phyloP scores from a whole-genome alignment of 2,888 invertebrate species.

The Thera britannica region DNA sequence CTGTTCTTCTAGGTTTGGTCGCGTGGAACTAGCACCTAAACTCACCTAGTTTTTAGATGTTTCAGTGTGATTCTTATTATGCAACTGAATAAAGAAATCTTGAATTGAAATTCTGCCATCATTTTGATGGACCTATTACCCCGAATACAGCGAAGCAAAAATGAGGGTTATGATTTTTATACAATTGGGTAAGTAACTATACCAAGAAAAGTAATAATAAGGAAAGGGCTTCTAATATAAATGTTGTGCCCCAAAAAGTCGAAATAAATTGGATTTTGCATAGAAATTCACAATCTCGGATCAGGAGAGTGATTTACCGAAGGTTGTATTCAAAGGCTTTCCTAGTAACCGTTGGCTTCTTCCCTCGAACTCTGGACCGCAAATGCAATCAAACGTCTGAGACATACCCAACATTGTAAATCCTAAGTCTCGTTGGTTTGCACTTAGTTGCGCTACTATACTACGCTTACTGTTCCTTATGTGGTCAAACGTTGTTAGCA shows the following conservation, averaged over 20 bases:
- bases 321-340: constrained; percentile 13
- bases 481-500: constrained; percentile 12
- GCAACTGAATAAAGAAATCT: too few species aligned
- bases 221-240: background rate
- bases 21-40: too few species aligned
- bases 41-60: too few species aligned
- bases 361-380: constrained; percentile 9
- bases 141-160: too few species aligned
- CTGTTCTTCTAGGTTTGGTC: too few species aligned
- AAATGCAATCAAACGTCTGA: constrained; percentile 29
- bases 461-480: background rate
- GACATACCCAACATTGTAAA: constrained; percentile 18
- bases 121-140: too few species aligned
- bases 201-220: background rate
- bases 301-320: constrained; percentile 7
- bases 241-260: background rate
- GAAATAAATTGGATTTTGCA: constrained; percentile 3
- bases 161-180: too few species aligned
- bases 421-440: constrained; percentile 34
- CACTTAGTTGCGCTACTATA: constrained; percentile 42
- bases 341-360: constrained; percentile 1
- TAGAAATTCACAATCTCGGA: constrained; percentile 8
- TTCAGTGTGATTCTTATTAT: too few species aligned
- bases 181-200: background rate
- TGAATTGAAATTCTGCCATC: too few species aligned